phyloP scores from a whole-genome alignment of 2,797 vertebrate species.

The Pseudocheirus occidentalis region DNA sequence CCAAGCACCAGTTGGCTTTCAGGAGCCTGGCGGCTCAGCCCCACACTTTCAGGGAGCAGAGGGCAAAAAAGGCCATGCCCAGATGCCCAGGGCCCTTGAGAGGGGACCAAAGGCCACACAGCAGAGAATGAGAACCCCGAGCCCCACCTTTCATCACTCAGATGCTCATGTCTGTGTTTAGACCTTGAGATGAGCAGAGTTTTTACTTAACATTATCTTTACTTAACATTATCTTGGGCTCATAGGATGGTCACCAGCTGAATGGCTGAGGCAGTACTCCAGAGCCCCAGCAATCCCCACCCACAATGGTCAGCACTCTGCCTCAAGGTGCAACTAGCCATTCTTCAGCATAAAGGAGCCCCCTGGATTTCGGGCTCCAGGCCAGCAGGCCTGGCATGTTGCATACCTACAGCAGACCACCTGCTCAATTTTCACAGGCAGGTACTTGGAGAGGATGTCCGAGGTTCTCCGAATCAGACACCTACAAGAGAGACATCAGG shows the following conservation, averaged over 20 bases:
- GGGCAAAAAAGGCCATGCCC: neutral
- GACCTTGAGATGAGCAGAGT: neutral
- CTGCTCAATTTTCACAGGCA: slow-evolving; percentile 98
- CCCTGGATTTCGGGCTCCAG: no score
- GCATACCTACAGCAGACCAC: slow-evolving; percentile 96
- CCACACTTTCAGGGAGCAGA: neutral
- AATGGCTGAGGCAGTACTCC: neutral
- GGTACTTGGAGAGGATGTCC: slow-evolving; percentile 97
- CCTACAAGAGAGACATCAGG: slow-evolving; percentile 80
- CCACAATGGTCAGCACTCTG: neutral
- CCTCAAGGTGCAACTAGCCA: neutral
- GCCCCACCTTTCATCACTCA: neutral
- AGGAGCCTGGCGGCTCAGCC: neutral
- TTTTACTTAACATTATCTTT: neutral
- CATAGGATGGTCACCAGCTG: neutral
- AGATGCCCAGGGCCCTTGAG: neutral
- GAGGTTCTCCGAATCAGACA: slow-evolving; percentile 98
- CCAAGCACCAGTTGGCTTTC: neutral
- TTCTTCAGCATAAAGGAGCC: neutral
- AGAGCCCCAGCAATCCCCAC: neutral
- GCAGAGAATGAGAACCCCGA: neutral
- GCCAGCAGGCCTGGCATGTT: neutral
- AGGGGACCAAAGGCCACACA: no score
- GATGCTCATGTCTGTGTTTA: neutral
- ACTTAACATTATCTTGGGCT: neutral